A percentile compares a stretch with the other conserved stretches of the same genome.
Evolutionary conservation across 2,797 vertebrate genomes (phyloP).

Genomic region (Acropternis orthonyx): DNA sequence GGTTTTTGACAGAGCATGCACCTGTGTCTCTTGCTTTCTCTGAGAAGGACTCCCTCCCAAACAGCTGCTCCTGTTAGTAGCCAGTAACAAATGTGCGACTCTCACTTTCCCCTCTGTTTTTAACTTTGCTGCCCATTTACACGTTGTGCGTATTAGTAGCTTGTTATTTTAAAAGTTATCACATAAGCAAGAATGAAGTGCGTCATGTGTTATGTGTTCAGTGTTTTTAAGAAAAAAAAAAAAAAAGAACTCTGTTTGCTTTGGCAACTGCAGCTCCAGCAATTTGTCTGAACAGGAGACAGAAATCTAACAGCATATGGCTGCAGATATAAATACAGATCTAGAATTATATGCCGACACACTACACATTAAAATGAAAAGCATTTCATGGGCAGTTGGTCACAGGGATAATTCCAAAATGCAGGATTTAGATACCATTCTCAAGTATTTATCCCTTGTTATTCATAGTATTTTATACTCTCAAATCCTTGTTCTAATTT

Average conservation of each 20-base stretch:
- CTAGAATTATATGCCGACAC: conserved; percentile 62
- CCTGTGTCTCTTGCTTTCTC: not conserved
- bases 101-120: not conserved
- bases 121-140: conserved; percentile 35
- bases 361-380: conserved; percentile 66
- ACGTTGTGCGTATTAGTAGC: not conserved
- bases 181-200: conserved; percentile 47
- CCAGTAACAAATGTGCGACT: not conserved
- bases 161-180: conserved; percentile 63
- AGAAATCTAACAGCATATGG: conserved; percentile 66
- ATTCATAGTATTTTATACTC: conserved; percentile 6
- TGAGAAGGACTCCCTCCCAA: not conserved
- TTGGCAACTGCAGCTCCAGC: conserved; percentile 71
- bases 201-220: conserved; percentile 9
- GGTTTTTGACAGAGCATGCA: not conserved
- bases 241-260: conserved; percentile 57
- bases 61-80: not conserved
- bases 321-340: conserved; percentile 63
- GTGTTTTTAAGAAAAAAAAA: conserved; percentile 14
- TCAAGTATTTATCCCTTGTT: conserved; percentile 9
- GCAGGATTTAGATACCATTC: conserved; percentile 48
- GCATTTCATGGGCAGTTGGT: conserved; percentile 62
- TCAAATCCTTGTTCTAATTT: conserved; percentile 25
- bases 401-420: conserved; percentile 47
- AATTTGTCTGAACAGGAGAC: conserved; percentile 69